These are phyloP conservation scores for Tupaia tana DNA, from an alignment of 2,113 vertebrate species.

Conservation along the genomic window DNA sequence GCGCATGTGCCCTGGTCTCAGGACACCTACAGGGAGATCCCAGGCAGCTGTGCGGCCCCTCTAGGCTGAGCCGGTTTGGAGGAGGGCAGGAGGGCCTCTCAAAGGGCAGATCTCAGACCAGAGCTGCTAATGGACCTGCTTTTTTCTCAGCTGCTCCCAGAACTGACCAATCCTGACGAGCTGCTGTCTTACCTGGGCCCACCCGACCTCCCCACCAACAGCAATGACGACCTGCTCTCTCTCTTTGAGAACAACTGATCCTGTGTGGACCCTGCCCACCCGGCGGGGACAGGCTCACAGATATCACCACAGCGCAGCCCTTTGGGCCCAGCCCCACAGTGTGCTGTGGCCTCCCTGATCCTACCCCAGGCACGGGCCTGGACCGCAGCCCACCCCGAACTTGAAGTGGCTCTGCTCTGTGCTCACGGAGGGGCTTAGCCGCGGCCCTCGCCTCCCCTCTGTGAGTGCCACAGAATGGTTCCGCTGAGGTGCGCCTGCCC, in stretches of 20 bases:
- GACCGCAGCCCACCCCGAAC: background rate
- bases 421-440: background rate
- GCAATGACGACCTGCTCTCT: constrained; percentile 95
- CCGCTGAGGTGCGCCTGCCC: constrained; percentile 1
- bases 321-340: background rate
- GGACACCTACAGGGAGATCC: background rate
- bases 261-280: background rate
- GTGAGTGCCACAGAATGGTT: background rate
- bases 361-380: background rate
- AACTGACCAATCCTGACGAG: constrained; percentile 97
- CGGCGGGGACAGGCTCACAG: background rate
- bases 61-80: background rate
- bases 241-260: constrained; percentile 97
- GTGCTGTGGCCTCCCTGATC: background rate
- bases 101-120: background rate
- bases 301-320: background rate
- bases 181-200: constrained; percentile 96
- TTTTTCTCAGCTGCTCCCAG: constrained; percentile 93
- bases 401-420: background rate
- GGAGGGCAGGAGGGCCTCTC: accelerated
- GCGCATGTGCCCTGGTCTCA: background rate
- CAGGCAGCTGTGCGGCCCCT: background rate
- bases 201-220: constrained; percentile 95
- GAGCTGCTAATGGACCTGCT: background rate
- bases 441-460: background rate